Percentiles rank a stretch among this genome's conserved stretches.
Evolutionary conservation across 2,888 invertebrate species (phyloP).

Genomic region (Halictus ligatus): DNA sequence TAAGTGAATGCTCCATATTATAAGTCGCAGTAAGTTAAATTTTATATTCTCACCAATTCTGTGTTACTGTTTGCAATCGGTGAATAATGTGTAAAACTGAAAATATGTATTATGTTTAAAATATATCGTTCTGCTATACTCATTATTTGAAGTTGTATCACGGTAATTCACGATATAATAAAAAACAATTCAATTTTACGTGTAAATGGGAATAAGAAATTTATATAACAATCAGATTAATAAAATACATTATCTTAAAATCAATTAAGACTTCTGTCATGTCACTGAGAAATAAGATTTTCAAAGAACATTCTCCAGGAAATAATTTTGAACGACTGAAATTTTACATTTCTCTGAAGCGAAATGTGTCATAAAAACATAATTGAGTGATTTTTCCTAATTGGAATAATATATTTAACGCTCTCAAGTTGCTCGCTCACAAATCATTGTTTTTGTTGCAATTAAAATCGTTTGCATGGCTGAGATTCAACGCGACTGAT

Average conservation of each 20-base stretch:
- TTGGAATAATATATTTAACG: slow-evolving; percentile 28
- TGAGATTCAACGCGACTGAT: slow-evolving; percentile 42
- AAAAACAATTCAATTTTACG: background rate
- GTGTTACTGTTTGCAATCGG: background rate
- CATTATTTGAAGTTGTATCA: too few relatives aligned
- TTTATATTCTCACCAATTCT: too few relatives aligned
- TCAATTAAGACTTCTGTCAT: background rate
- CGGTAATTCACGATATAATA: too few relatives aligned
- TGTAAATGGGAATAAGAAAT: background rate
- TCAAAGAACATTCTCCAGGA: background rate
- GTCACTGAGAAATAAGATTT: background rate
- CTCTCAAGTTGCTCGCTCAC: slow-evolving; percentile 21
- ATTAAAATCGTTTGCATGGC: slow-evolving; percentile 61
- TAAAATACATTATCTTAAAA: background rate
- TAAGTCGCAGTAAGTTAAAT: too few relatives aligned
- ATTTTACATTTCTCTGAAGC: background rate
- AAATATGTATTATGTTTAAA: background rate
- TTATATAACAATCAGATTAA: background rate
- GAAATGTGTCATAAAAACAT: background rate
- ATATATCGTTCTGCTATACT: background rate
- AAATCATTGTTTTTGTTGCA: slow-evolving; percentile 48
- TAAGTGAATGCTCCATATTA: too few relatives aligned
- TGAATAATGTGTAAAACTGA: background rate
- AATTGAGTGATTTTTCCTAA: slow-evolving; percentile 16
- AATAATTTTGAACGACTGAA: background rate